Evolutionary conservation across 2,888 invertebrate species (phyloP), one percentile per base, ranked within the genome.

Genomic region (Leptopilina syphax): DNA sequence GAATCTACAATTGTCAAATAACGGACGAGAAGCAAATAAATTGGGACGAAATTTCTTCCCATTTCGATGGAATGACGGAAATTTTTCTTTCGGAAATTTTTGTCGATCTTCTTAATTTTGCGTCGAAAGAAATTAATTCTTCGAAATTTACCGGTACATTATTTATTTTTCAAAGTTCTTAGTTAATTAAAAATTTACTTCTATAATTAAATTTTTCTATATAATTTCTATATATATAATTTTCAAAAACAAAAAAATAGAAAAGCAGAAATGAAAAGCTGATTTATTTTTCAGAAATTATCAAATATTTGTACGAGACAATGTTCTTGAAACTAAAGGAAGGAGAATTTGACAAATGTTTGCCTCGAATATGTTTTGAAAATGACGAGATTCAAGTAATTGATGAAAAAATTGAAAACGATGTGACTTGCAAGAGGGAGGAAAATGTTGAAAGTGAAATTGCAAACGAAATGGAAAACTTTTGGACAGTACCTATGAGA

Each of bases 401-500:
- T 8, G 63, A 63, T 63, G 24, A 63, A 3, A 24, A n/a, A 1
- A 4, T 18, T 5, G 9, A 63, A 24, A 18, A 63, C 8, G 18
- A 60, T 8, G 63, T n/a, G 2, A 63, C 2, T 18, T 63, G 18
- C 60, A 54, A 50, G 70, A 54, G 6, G 2, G 13, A 73, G n/a
- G 7, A 13, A 34, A 34, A 13, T n/a, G 8, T n/a, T 57, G n/a
- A 57, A 34, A 13, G 44, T 54, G 0, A 8, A 57, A 50, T 50
- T 24, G 5, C 9, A 12, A 13, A 76, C 44, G 18, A 44, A 10
- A 54, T 27, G 12, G 76, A 65, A 18, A 7, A 80, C 54, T 10
- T 24, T 34, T 91, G 89, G 90, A 84, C 84, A 7, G 67, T 86
- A 57, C 27, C 81, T 13, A 63, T 87, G 8, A 84, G 87, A 1